These are phyloP conservation scores for Umimayanthus kanabou DNA, from an alignment of 92 coral and sea anemone genomes.

Conservation along the genomic window DNA sequence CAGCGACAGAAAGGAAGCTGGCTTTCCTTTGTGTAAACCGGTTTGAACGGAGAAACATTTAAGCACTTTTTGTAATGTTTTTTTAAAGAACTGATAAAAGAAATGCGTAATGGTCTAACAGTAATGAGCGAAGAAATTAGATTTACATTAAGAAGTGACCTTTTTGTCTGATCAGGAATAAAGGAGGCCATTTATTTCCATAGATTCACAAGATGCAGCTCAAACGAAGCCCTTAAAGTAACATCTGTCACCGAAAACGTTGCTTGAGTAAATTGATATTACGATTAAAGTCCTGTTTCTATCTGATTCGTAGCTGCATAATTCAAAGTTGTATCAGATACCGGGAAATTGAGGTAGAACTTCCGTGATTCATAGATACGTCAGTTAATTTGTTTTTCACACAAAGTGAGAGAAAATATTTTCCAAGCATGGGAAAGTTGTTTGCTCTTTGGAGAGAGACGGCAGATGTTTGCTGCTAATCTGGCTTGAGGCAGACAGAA, in stretches of 20 bases:
- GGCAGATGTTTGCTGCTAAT: constrained; percentile 36
- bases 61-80: neutral
- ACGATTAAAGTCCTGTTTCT: neutral
- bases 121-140: neutral
- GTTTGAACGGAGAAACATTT: neutral
- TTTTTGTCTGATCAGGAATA: constrained; percentile 10
- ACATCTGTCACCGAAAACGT: constrained; percentile 8
- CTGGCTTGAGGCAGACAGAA: constrained; percentile 37
- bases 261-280: neutral
- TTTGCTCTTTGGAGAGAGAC: constrained; percentile 36
- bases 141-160: neutral
- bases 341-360: neutral
- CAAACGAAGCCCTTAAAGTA: neutral
- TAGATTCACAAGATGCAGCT: neutral
- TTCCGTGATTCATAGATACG: constrained; percentile 35
- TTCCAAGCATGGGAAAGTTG: constrained; percentile 37
- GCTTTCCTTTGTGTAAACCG: neutral
- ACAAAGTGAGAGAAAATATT: constrained; percentile 29
- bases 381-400: constrained; percentile 4
- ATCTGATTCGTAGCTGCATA: neutral
- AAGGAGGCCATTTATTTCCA: neutral
- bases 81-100: neutral
- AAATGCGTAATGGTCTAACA: neutral
- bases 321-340: constrained; percentile 17
- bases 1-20: neutral